Evolutionary conservation across 2,113 vertebrate genomes (phyloP).

Genomic region (Proterorhinus semilunaris): DNA sequence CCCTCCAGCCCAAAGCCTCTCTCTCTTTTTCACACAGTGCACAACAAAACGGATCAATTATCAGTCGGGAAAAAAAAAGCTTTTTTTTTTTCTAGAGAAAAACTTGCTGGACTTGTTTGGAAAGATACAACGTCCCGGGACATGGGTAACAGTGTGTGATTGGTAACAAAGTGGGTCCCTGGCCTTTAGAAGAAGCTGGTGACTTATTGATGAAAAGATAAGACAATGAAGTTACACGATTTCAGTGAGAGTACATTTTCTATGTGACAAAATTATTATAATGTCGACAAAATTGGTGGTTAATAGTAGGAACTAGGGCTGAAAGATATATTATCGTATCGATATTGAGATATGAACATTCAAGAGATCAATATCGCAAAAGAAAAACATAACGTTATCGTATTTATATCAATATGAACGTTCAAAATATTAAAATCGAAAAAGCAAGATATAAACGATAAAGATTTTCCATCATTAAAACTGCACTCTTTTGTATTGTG

Average conservation of each 20-base stretch:
- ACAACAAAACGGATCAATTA: not conserved
- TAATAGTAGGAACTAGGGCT: too few species aligned
- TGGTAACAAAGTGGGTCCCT: not conserved
- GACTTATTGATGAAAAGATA: conserved; percentile 3
- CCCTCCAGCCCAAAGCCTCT: not conserved
- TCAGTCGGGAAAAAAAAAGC: conserved; percentile 14
- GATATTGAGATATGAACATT: too few species aligned
- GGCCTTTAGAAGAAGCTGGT: conserved; percentile 15
- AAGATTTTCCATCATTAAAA: too few species aligned
- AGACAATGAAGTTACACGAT: not conserved
- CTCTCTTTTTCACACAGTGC: not conserved
- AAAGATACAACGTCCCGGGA: conserved; percentile 11
- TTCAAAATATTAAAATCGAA: too few species aligned
- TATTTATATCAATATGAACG: too few species aligned
- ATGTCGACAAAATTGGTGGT: too few species aligned
- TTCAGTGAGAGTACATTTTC: not conserved
- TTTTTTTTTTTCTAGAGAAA: conserved; percentile 6
- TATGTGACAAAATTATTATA: too few species aligned
- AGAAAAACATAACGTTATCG: too few species aligned
- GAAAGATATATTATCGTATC: too few species aligned
- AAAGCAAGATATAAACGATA: too few species aligned
- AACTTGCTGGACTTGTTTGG: conserved; percentile 47
- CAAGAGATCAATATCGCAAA: too few species aligned
- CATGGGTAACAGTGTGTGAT: conserved; percentile 6
- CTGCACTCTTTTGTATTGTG: too few species aligned